These are phyloP conservation scores for Ammodytes dubius DNA, from an alignment of 2,113 vertebrate species.

Conservation along the genomic window DNA sequence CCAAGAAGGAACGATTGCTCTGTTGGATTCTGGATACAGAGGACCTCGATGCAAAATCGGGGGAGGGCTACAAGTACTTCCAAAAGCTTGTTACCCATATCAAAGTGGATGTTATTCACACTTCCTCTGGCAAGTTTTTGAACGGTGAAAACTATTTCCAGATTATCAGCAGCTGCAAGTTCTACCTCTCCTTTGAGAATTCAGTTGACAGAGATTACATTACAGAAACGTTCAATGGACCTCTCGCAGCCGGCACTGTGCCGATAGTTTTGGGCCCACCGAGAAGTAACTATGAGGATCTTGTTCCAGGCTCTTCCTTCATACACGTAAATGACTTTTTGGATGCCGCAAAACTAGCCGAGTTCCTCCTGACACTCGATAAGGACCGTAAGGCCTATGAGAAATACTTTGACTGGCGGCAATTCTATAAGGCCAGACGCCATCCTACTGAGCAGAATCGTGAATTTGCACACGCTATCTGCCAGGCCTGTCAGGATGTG, in stretches of 20 bases:
- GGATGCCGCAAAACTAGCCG: conserved; percentile 85
- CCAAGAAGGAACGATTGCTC: conserved; percentile 89
- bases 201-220: conserved; percentile 92
- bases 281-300: conserved; percentile 91
- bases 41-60: conserved; percentile 83
- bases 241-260: conserved; percentile 89
- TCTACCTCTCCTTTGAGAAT: conserved; percentile 93
- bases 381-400: conserved; percentile 88
- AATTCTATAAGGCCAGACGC: conserved; percentile 84
- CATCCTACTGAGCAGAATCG: conserved; percentile 84
- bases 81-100: conserved; percentile 88
- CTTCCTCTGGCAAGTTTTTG: conserved; percentile 61
- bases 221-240: conserved; percentile 91
- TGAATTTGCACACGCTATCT: conserved; percentile 74
- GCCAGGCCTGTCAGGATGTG: conserved; percentile 89
- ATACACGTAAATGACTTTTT: conserved; percentile 92
- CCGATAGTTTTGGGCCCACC: conserved; percentile 90
- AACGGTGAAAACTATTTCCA: conserved; percentile 87
- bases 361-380: conserved; percentile 87
- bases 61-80: conserved; percentile 83
- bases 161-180: conserved; percentile 90
- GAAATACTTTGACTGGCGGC: conserved; percentile 90
- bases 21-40: conserved; percentile 91
- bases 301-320: conserved; percentile 88
- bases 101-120: conserved; percentile 86